phyloP scores from a whole-genome alignment of 1,140 invertebrate genomes.

The Drosophila mauritiana region DNA sequence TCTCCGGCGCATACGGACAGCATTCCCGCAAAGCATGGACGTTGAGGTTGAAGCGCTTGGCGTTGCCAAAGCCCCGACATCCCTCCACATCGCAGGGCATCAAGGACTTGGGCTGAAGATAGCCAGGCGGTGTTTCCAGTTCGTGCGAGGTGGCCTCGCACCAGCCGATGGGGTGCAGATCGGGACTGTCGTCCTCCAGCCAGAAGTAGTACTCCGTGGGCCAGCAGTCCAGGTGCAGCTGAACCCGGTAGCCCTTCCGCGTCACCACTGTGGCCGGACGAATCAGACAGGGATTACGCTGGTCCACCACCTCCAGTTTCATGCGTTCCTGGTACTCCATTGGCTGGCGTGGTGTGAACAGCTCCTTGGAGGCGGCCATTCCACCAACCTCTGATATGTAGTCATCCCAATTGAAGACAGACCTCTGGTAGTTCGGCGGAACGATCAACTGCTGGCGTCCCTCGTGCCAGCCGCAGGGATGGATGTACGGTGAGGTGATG shows the following conservation, averaged over 20 bases:
- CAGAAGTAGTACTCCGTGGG: slow-evolving; percentile 93
- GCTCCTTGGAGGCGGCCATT: slow-evolving; percentile 90
- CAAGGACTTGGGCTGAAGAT: slow-evolving; percentile 27
- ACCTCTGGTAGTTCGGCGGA: slow-evolving; percentile 89
- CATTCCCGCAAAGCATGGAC: slow-evolving; percentile 91
- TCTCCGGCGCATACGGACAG: slow-evolving; percentile 91
- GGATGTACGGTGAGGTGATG: slow-evolving; percentile 95
- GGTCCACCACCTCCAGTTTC: slow-evolving; percentile 96
- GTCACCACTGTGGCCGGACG: slow-evolving; percentile 93
- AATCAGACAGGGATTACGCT: slow-evolving; percentile 90
- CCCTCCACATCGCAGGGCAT: slow-evolving; percentile 89
- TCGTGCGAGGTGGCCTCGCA: slow-evolving; percentile 94
- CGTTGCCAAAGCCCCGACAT: slow-evolving; percentile 92
- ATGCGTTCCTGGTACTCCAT: slow-evolving; percentile 94
- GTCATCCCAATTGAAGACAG: slow-evolving; percentile 93
- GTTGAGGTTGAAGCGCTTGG: slow-evolving; percentile 90
- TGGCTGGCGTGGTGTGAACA: slow-evolving; percentile 92
- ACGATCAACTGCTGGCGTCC: slow-evolving; percentile 92
- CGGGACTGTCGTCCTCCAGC: slow-evolving; percentile 95
- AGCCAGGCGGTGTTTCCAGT: slow-evolving; percentile 91
- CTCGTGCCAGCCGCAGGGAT: slow-evolving; percentile 96
- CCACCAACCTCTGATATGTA: slow-evolving; percentile 91
- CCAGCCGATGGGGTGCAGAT: slow-evolving; percentile 97
- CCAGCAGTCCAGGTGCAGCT: slow-evolving; percentile 97
- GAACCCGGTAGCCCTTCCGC: slow-evolving; percentile 90